These are phyloP conservation scores for Drosophila melanogaster DNA, from an alignment of 1,140 invertebrate species.

Conservation along the genomic window DNA sequence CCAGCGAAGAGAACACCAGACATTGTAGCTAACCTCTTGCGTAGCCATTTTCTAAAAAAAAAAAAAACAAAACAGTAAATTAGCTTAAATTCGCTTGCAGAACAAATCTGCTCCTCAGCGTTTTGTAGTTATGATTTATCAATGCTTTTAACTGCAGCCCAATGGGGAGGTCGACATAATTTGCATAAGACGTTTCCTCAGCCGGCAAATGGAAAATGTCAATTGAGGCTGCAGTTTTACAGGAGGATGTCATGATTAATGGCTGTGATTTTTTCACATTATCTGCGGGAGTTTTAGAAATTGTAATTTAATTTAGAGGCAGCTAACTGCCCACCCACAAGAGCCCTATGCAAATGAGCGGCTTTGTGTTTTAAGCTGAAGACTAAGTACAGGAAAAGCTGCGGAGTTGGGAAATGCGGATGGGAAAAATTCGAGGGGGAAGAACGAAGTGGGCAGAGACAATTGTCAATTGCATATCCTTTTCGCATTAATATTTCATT, in stretches of 20 bases:
- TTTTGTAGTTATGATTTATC: constrained; percentile 77
- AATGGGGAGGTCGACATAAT: constrained; percentile 46
- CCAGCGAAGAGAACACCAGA: too few species aligned
- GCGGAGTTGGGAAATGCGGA: not conserved
- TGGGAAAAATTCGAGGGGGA: not conserved
- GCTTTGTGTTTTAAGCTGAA: constrained; percentile 54
- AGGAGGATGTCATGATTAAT: constrained; percentile 66
- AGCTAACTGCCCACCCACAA: constrained; percentile 28
- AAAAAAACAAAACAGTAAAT: not conserved
- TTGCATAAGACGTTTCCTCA: constrained; percentile 61
- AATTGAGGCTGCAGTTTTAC: constrained; percentile 56
- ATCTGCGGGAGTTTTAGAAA: constrained; percentile 56
- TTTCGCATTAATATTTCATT: constrained; percentile 84
- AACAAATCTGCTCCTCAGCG: constrained; percentile 44
- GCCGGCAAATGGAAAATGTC: constrained; percentile 73
- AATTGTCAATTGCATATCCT: constrained; percentile 84
- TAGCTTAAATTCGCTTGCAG: not conserved
- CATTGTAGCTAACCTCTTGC: too few species aligned
- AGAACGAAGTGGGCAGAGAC: constrained; percentile 16
- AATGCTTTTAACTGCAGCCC: constrained; percentile 78
- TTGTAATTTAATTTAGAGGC: constrained; percentile 81
- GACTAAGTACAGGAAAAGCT: constrained; percentile 13
- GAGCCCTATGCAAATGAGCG: constrained; percentile 71
- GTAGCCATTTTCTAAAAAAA: too few species aligned
- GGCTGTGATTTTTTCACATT: constrained; percentile 72